phyloP scores from a whole-genome alignment of 2,888 invertebrate species.

The Therioaphis trifolii region DNA sequence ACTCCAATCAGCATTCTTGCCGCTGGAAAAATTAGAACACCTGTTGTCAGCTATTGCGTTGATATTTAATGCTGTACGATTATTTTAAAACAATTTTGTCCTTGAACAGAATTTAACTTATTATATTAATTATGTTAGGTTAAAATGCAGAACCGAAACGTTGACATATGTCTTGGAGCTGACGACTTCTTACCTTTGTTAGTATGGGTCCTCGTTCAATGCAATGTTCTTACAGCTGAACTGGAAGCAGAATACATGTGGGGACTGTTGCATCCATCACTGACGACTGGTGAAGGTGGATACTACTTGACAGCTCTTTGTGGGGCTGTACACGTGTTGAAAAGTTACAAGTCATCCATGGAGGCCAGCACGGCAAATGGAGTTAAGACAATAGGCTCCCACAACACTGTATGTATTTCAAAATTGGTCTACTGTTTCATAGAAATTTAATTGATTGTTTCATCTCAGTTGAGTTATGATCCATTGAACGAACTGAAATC shows the following conservation, averaged over 20 bases:
- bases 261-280: conserved; percentile 86
- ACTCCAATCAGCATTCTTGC: conserved; percentile 91
- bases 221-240: conserved; percentile 90
- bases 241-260: conserved; percentile 97
- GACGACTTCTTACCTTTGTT: conserved; percentile 92
- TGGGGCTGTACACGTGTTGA: conserved; percentile 90
- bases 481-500: conserved; percentile 74
- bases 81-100: background rate
- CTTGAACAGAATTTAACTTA: background rate
- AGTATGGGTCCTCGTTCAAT: conserved; percentile 90
- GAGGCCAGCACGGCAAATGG: conserved; percentile 42
- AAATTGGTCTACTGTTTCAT: background rate
- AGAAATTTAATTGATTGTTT: background rate
- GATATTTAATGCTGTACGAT: conserved; percentile 78
- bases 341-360: conserved; percentile 72
- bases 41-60: conserved; percentile 88
- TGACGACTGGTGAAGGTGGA: conserved; percentile 91
- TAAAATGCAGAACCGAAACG: conserved; percentile 74
- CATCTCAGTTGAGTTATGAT: conserved; percentile 68
- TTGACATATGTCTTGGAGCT: conserved; percentile 75
- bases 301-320: conserved; percentile 95
- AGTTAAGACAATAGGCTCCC: conserved; percentile 32
- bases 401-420: conserved; percentile 30
- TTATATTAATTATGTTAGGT: conserved; percentile 70
- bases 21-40: conserved; percentile 91